phyloP scores from a whole-genome alignment of 2,888 invertebrate genomes.

The Cataglyphis cursor region DNA sequence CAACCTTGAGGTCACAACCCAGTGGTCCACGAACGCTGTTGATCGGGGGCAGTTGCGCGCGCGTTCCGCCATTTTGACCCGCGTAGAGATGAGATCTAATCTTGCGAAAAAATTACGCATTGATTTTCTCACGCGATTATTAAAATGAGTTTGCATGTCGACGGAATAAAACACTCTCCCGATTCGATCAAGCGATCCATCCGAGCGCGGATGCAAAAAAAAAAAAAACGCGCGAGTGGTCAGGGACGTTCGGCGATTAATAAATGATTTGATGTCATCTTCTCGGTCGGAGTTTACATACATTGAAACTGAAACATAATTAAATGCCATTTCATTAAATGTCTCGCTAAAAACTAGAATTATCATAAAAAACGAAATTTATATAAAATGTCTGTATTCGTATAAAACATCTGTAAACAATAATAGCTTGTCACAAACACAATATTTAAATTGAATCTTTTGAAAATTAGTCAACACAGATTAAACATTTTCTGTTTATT shows the following conservation, averaged over 20 bases:
- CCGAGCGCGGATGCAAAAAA: not conserved
- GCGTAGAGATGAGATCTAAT: conserved; percentile 8
- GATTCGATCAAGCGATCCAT: not conserved
- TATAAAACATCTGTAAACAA: not conserved
- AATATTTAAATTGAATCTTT: not conserved
- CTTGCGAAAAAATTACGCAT: conserved; percentile 33
- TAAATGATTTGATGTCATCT: not conserved
- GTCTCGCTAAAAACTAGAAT: not conserved
- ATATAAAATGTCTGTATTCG: not conserved
- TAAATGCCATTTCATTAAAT: not conserved
- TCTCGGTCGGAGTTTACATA: not conserved
- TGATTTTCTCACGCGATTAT: conserved; percentile 48
- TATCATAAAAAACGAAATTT: not conserved
- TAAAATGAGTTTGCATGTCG: not conserved
- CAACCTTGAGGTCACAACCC: conserved; percentile 11
- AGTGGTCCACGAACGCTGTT: conserved; percentile 22
- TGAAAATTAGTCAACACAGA: not conserved
- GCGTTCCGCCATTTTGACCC: conserved; percentile 68
- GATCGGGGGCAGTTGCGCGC: conserved; percentile 40
- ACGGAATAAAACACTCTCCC: not conserved
- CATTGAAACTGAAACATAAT: not conserved
- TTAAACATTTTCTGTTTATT: not conserved
- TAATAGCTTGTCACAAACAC: not conserved
- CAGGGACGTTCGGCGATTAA: not conserved
- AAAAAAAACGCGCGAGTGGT: not conserved